These are phyloP conservation scores for Tetrao urogallus DNA, from an alignment of 2,113 vertebrate genomes.

Conservation along the genomic window DNA sequence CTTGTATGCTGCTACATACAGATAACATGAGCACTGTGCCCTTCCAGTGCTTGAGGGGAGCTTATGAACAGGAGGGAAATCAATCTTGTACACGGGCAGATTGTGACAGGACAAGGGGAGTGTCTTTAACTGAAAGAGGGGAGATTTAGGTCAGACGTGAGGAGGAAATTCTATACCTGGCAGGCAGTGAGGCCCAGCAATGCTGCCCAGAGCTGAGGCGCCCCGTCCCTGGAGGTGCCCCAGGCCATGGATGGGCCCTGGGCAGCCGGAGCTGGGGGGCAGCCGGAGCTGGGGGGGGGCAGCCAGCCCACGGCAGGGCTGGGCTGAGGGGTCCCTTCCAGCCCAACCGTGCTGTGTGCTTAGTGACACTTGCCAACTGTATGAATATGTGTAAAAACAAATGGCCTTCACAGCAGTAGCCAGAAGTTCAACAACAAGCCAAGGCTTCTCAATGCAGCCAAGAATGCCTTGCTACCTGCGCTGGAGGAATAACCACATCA, in stretches of 20 bases:
- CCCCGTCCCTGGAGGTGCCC: too few relatives aligned
- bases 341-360: background rate
- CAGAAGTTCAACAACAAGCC: background rate
- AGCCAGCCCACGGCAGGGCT: background rate
- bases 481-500: fast-evolving
- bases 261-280: background rate
- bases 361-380: background rate
- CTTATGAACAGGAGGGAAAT: too few relatives aligned
- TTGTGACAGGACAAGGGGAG: background rate
- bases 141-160: background rate
- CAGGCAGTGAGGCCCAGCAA: background rate
- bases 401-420: background rate
- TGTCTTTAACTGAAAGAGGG: background rate
- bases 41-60: background rate
- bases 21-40: background rate
- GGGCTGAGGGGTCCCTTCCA: background rate
- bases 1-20: fast-evolving
- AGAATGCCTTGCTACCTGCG: fast-evolving
- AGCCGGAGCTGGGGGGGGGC: background rate
- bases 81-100: too few relatives aligned
- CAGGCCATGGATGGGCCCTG: too few relatives aligned
- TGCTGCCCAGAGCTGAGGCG: background rate
- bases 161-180: background rate
- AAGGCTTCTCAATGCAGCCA: fast-evolving
- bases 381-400: fast-evolving